These are phyloP conservation scores for Pocota personata DNA, from an alignment of 2,888 invertebrate species.

Conservation along the genomic window DNA sequence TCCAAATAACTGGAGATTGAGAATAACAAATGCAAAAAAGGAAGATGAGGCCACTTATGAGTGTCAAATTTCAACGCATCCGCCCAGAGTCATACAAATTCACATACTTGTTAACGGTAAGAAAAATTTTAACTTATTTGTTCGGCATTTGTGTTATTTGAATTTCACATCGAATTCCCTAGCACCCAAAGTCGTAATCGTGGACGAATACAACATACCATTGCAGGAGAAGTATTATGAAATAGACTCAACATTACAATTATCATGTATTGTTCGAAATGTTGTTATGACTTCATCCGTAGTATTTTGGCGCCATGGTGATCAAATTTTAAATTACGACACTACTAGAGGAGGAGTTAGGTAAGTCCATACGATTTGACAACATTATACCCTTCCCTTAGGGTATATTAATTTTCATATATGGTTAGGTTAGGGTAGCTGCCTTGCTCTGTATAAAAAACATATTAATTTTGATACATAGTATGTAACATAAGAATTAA, in stretches of 20 bases:
- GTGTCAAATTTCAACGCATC: slow-evolving; percentile 85
- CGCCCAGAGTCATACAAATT: slow-evolving; percentile 84
- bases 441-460: no score
- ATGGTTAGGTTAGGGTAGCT: no score
- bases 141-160: neutral
- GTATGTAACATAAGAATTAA: no score
- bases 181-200: slow-evolving; percentile 85
- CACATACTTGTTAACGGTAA: slow-evolving; percentile 84
- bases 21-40: slow-evolving; percentile 83
- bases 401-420: no score
- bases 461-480: no score
- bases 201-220: slow-evolving; percentile 84
- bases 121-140: slow-evolving; percentile 42
- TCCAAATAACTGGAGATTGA: slow-evolving; percentile 85
- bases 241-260: slow-evolving; percentile 84
- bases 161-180: slow-evolving; percentile 52
- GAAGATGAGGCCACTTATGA: slow-evolving; percentile 84
- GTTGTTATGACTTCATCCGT: slow-evolving; percentile 84
- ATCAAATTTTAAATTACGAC: slow-evolving; percentile 84
- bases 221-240: slow-evolving; percentile 85
- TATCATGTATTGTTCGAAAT: slow-evolving; percentile 84
- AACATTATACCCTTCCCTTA: no score
- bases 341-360: slow-evolving; percentile 84
- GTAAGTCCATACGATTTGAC: slow-evolving; percentile 76
- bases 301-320: slow-evolving; percentile 84